These are phyloP conservation scores for Hippocampus barbouri DNA, from an alignment of 2,113 vertebrate species.

Conservation along the genomic window DNA sequence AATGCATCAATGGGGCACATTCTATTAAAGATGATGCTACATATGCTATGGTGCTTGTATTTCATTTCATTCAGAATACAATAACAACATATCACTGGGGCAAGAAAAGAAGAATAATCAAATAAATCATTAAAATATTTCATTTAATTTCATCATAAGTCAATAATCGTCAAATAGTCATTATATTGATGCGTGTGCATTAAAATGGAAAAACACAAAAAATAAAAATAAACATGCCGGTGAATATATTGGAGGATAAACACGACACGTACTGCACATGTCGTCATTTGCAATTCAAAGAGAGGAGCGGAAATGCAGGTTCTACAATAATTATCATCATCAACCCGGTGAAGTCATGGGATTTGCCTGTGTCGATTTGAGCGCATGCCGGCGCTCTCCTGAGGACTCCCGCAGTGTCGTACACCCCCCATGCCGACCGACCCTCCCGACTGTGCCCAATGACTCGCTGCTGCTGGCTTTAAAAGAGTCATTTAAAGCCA, in stretches of 20 bases:
- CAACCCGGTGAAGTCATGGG: neutral
- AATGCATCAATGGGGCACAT: no score
- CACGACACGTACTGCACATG: neutral
- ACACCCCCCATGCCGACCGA: neutral
- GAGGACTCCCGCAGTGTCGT: neutral
- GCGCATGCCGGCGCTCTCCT: neutral
- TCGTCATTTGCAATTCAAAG: neutral
- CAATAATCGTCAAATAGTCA: no score
- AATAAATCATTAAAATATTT: no score
- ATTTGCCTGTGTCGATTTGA: neutral
- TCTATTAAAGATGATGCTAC: no score
- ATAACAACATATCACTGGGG: no score
- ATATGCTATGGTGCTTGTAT: no score
- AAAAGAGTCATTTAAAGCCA: constrained; percentile 1
- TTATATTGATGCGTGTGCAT: no score
- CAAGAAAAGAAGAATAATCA: no score
- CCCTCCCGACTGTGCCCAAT: neutral
- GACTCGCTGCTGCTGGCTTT: neutral
- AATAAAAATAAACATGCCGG: no score
- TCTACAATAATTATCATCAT: neutral
- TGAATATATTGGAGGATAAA: neutral
- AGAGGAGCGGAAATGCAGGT: neutral
- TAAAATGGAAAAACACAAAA: no score
- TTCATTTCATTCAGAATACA: no score
- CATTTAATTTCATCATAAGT: no score